Conservation (phyloP, 2,797 vertebrate species). For the Tokudaia tokunoshimensis region DNA sequence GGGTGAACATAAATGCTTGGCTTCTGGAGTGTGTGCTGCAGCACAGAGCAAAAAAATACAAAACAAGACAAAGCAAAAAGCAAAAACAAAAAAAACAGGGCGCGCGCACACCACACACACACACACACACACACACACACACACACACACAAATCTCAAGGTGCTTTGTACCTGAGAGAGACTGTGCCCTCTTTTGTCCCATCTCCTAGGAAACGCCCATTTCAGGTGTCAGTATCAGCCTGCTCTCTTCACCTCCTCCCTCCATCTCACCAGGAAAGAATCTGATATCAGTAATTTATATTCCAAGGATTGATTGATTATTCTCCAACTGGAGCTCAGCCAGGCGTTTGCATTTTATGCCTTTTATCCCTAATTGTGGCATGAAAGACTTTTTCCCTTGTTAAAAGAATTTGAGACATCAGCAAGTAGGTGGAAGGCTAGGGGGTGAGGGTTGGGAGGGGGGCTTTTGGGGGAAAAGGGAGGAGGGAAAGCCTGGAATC, state of each 20-base stretch:
- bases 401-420: slow-evolving; percentile 81
- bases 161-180: background rate
- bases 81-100: background rate
- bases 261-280: slow-evolving; percentile 65
- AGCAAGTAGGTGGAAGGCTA: slow-evolving; percentile 70
- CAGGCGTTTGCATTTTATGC: slow-evolving; percentile 80
- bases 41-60: background rate
- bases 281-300: slow-evolving; percentile 83
- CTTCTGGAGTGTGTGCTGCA: background rate
- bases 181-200: background rate
- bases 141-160: background rate
- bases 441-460: background rate
- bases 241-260: slow-evolving; percentile 52
- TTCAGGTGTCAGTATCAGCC: slow-evolving; percentile 48
- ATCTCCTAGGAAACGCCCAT: slow-evolving; percentile 63
- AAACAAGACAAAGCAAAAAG: background rate
- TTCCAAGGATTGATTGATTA: slow-evolving; percentile 80
- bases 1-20: background rate
- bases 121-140: background rate
- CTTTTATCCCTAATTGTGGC: slow-evolving; percentile 82
- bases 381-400: slow-evolving; percentile 80
- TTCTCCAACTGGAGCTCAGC: slow-evolving; percentile 77
- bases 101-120: background rate
- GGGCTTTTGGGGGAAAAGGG: background rate
- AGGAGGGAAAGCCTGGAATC: slow-evolving; percentile 52